These are phyloP conservation scores for Aporrectodea caliginosa DNA, from an alignment of 1,140 invertebrate genomes.

Conservation along the genomic window DNA sequence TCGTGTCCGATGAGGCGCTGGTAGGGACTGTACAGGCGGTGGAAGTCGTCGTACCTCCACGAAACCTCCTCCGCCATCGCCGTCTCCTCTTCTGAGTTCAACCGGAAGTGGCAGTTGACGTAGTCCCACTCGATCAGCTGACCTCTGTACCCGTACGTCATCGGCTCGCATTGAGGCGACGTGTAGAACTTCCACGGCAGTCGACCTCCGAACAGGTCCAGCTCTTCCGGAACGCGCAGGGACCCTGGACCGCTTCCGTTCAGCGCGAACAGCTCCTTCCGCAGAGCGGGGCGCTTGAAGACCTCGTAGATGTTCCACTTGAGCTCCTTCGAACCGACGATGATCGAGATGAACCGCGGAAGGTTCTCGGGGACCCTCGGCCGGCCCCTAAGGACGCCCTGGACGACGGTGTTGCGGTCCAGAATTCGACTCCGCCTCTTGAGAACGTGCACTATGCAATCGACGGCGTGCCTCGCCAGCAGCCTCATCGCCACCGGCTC, in stretches of 20 bases:
- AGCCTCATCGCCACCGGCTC: constrained; percentile 6
- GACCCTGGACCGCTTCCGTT: neutral
- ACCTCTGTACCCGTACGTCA: constrained; percentile 26
- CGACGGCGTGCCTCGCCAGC: constrained; percentile 22
- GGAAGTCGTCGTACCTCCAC: constrained; percentile 17
- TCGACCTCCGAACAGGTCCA: neutral
- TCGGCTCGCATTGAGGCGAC: neutral
- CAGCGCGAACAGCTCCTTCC: constrained; percentile 13
- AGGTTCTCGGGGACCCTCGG: neutral
- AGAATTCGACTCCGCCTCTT: neutral
- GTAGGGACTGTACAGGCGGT: constrained; percentile 28
- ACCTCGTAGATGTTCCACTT: constrained; percentile 31
- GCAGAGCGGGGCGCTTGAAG: constrained; percentile 25
- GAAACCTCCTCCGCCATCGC: neutral
- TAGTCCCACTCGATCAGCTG: constrained; percentile 27
- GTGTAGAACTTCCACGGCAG: constrained; percentile 22
- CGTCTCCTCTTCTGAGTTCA: constrained; percentile 12
- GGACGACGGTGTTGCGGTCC: constrained; percentile 28
- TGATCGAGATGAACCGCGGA: constrained; percentile 18
- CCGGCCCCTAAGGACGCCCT: constrained; percentile 12
- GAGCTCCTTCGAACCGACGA: constrained; percentile 27
- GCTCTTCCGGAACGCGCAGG: neutral
- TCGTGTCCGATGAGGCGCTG: constrained; percentile 12
- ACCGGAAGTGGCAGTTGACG: neutral
- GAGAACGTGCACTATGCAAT: constrained; percentile 13